Percentiles rank a stretch among this genome's conserved stretches.
These are phyloP conservation scores for Sterrhoptilus dennistouni DNA, from an alignment of 2,113 vertebrate genomes.

Conservation along the genomic window DNA sequence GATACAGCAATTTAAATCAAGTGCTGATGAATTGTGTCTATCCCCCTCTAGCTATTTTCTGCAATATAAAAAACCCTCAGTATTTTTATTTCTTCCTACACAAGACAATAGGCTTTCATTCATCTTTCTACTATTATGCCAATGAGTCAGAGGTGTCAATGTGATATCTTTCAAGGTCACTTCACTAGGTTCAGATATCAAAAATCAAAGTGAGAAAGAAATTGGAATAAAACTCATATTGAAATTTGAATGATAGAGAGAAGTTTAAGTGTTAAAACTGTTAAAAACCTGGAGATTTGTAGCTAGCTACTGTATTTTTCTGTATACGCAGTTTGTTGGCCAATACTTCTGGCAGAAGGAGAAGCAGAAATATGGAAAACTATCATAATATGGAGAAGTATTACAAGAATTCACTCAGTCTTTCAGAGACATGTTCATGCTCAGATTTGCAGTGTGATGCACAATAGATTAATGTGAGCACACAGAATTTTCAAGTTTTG, in stretches of 20 bases:
- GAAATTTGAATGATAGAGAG: background rate
- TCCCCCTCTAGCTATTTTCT: slow-evolving; percentile 34
- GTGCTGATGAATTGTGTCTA: slow-evolving; percentile 20
- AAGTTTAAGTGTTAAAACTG: background rate
- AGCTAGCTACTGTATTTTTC: slow-evolving; percentile 1
- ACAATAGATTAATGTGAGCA: background rate
- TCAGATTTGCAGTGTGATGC: background rate
- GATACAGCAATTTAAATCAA: slow-evolving; percentile 8
- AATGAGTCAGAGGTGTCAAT: background rate
- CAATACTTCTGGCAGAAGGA: background rate
- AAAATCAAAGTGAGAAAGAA: slow-evolving; percentile 10
- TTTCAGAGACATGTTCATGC: background rate
- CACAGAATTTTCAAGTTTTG: background rate
- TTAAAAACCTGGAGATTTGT: background rate
- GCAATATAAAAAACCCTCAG: background rate
- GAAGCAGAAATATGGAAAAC: background rate
- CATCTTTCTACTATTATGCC: background rate
- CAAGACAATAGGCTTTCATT: background rate
- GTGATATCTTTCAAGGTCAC: background rate
- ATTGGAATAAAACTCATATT: background rate
- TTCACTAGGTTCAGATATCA: background rate
- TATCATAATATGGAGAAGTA: background rate
- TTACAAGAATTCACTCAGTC: background rate
- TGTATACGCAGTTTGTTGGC: background rate
- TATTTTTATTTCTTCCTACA: slow-evolving; percentile 18